phyloP scores from a whole-genome alignment of 2,888 invertebrate species.

The Anaspis maculata region DNA sequence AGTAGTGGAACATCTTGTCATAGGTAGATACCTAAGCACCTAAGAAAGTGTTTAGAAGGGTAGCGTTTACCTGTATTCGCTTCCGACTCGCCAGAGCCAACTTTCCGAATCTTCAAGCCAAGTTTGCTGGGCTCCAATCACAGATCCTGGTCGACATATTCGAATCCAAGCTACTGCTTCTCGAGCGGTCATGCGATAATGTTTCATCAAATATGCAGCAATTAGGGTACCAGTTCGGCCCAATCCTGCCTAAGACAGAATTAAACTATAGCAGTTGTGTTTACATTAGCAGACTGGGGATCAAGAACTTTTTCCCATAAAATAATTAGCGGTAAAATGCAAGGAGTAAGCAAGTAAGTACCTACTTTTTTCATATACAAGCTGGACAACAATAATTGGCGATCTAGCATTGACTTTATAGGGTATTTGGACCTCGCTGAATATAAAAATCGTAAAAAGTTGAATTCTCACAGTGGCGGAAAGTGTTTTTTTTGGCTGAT shows the following conservation, averaged over 20 bases:
- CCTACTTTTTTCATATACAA: no score
- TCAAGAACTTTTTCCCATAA: no score
- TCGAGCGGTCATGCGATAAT: conserved; percentile 67
- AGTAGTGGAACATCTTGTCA: no score
- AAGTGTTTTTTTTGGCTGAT: no score
- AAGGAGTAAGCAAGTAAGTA: no score
- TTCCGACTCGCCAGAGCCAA: conserved; percentile 47
- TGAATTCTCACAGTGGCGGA: no score
- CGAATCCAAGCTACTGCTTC: conserved; percentile 86
- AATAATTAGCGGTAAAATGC: no score
- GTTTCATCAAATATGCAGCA: conserved; percentile 81
- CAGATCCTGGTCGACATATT: conserved; percentile 79
- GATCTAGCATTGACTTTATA: no score
- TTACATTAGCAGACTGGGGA: background rate
- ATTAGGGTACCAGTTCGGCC: conserved; percentile 86
- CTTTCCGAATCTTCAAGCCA: conserved; percentile 49
- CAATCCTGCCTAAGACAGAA: conserved; percentile 63
- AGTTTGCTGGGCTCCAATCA: conserved; percentile 81
- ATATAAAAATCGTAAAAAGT: no score
- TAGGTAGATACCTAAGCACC: no score
- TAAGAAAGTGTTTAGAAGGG: background rate
- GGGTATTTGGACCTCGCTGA: no score
- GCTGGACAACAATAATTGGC: no score
- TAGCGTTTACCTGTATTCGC: conserved; percentile 44
- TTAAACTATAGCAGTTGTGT: background rate